Conservation (phyloP, 92 coral and sea anemone species). For the Phenganax stokvisi region DNA sequence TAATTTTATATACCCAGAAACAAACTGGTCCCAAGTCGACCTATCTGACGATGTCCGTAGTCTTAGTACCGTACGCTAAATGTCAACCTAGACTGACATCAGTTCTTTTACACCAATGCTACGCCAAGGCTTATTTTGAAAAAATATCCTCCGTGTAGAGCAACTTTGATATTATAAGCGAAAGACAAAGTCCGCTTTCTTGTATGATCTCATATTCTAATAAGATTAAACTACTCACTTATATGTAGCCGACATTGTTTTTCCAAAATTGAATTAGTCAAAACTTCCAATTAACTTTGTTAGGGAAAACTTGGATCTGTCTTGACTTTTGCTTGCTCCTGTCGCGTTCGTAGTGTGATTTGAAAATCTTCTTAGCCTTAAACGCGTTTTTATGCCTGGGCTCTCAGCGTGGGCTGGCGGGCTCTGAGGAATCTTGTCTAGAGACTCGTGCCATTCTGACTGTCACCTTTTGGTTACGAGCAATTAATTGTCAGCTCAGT, state of each 20-base stretch:
- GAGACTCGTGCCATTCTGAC: slow-evolving; percentile 31
- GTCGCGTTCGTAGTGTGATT: background rate
- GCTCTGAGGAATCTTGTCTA: slow-evolving; percentile 29
- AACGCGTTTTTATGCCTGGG: slow-evolving; percentile 22
- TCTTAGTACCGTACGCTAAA: too few species aligned
- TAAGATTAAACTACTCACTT: background rate
- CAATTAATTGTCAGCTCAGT: slow-evolving; percentile 32
- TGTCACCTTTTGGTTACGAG: slow-evolving; percentile 29
- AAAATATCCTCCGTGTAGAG: too few species aligned
- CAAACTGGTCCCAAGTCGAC: too few species aligned
- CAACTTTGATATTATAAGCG: too few species aligned
- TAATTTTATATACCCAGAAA: too few species aligned
- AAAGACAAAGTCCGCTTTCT: too few species aligned
- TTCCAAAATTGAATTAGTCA: background rate
- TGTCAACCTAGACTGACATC: too few species aligned
- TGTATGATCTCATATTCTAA: too few species aligned
- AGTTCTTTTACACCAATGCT: too few species aligned
- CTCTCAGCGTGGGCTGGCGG: slow-evolving; percentile 34
- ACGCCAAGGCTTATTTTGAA: too few species aligned
- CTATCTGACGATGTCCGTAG: too few species aligned
- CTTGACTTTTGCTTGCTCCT: background rate
- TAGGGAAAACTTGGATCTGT: background rate
- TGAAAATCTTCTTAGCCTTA: background rate
- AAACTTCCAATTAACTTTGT: background rate
- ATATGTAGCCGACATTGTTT: background rate